phyloP scores from a whole-genome alignment of 1,140 invertebrate genomes.

The Pararge aegeria region DNA sequence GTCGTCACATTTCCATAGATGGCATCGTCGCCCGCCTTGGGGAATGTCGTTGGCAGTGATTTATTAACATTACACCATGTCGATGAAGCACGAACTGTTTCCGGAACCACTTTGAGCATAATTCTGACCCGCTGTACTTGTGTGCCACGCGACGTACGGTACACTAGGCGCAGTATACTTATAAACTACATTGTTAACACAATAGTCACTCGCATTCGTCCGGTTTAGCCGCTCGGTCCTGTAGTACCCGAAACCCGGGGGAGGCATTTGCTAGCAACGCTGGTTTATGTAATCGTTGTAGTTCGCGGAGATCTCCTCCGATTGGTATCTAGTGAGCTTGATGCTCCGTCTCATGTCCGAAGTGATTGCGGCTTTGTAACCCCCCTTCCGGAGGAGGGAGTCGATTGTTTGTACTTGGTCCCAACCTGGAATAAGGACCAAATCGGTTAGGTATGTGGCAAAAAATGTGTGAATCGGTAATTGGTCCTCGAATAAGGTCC shows the following conservation, averaged over 20 bases:
- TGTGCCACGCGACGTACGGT: slow-evolving; percentile 25
- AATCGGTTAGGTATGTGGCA: too few species aligned
- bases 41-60: slow-evolving; percentile 72
- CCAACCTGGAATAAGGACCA: slow-evolving; percentile 87
- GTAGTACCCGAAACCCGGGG: slow-evolving; percentile 27
- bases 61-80: slow-evolving; percentile 47
- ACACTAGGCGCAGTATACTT: slow-evolving; percentile 56
- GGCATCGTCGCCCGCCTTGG: slow-evolving; percentile 48
- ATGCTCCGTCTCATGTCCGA: slow-evolving; percentile 92
- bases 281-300: slow-evolving; percentile 73
- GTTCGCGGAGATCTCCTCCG: slow-evolving; percentile 79
- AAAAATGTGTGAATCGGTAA: too few species aligned
- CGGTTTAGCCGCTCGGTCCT: slow-evolving; percentile 26
- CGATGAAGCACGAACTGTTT: slow-evolving; percentile 41
- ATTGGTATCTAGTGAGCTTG: slow-evolving; percentile 96
- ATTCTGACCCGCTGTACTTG: slow-evolving; percentile 49
- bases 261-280: slow-evolving; percentile 71
- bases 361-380: slow-evolving; percentile 95
- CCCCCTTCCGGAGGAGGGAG: slow-evolving; percentile 97
- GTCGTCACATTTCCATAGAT: slow-evolving; percentile 42
- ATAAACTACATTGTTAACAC: slow-evolving; percentile 60
- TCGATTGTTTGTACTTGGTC: slow-evolving; percentile 99
- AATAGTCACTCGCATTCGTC: slow-evolving; percentile 41
- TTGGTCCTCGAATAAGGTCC: too few species aligned
- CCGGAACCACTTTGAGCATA: slow-evolving; percentile 64